phyloP scores from a whole-genome alignment of 2,888 invertebrate genomes.

The Morpho helenor region DNA sequence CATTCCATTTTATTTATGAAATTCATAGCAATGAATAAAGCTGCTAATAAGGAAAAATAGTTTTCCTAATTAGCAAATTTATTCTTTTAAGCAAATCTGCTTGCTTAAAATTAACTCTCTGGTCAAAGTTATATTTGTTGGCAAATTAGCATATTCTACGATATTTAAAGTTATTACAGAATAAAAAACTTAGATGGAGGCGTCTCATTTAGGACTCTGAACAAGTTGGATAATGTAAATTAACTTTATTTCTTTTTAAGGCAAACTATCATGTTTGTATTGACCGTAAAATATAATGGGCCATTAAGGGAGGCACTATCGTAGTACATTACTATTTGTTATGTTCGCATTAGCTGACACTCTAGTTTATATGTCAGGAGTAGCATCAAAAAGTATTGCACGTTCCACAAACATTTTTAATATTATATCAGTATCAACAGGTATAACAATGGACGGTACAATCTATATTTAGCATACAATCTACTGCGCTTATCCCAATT shows the following conservation, averaged over 20 bases:
- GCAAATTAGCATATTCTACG: no score
- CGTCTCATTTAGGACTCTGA: not conserved
- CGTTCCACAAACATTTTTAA: no score
- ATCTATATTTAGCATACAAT: no score
- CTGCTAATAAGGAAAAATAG: no score
- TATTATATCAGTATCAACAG: no score
- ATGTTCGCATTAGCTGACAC: constrained; percentile 43
- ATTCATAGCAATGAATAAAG: no score
- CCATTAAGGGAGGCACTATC: constrained; percentile 43
- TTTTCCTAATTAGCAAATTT: no score
- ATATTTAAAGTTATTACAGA: not conserved
- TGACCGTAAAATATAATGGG: constrained; percentile 43
- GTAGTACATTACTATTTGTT: constrained; percentile 41
- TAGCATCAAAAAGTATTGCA: not conserved
- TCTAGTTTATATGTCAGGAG: constrained; percentile 18
- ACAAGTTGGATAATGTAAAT: constrained; percentile 3
- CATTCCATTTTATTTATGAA: no score
- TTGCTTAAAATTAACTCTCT: no score
- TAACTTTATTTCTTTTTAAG: constrained; percentile 12
- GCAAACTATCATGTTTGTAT: constrained; percentile 21
- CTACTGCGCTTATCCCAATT: no score
- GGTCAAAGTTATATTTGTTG: no score
- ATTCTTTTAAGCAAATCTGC: no score
- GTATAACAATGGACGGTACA: not conserved
- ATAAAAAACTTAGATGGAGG: not conserved